Conservation (phyloP, 1,140 invertebrate species). For the Trypoxylus dichotomus region DNA sequence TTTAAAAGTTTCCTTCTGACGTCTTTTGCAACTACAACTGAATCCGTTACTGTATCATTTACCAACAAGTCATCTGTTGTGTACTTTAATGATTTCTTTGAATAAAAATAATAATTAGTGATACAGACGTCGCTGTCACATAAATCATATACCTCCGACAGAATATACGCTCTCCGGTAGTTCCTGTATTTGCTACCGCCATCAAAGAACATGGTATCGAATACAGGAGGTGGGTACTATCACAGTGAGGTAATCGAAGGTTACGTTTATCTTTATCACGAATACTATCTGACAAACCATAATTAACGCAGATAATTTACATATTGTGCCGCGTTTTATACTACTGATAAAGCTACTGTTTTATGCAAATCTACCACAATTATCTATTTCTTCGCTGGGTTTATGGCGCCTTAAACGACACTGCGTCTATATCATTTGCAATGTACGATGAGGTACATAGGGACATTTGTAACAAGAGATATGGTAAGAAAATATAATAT, state of each 20-base stretch:
- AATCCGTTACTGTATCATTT: not conserved
- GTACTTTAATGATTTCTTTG: no score
- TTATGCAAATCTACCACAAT: not conserved
- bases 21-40: no score
- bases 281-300: not conserved
- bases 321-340: not conserved
- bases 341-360: not conserved
- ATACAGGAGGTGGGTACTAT: not conserved
- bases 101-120: not conserved
- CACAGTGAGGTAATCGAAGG: not conserved
- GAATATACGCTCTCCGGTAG: not conserved
- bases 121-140: not conserved
- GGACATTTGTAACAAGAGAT: not conserved
- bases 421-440: not conserved
- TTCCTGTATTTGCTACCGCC: not conserved
- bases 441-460: not conserved
- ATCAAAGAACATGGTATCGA: not conserved
- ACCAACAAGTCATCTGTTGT: not conserved
- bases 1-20: no score
- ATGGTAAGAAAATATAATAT: no score
- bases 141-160: not conserved
- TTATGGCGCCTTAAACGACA: not conserved
- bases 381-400: not conserved
- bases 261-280: not conserved
- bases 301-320: not conserved